These are phyloP conservation scores for Macroteleia sp. DNA, from an alignment of 2,888 invertebrate genomes.

Conservation along the genomic window DNA sequence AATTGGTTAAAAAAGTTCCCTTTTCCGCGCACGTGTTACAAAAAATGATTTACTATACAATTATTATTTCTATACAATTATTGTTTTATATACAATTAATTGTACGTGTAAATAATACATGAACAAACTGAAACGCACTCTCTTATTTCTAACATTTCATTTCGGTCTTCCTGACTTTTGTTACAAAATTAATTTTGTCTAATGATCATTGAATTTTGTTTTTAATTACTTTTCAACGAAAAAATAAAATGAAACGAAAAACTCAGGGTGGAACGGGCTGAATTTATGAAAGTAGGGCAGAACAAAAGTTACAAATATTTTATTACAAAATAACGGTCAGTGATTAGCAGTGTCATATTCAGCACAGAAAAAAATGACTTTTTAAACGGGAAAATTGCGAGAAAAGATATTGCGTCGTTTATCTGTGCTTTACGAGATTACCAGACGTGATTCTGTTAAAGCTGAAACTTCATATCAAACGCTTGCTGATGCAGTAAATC, in stretches of 20 bases:
- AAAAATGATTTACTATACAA: too few species aligned
- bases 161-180: constrained; percentile 8
- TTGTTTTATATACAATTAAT: too few species aligned
- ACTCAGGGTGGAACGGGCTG: constrained; percentile 61
- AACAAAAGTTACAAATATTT: constrained; percentile 44
- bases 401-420: background rate
- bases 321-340: constrained; percentile 20
- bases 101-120: too few species aligned
- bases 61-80: too few species aligned
- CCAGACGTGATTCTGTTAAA: background rate
- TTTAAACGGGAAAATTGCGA: background rate
- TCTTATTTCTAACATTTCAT: background rate
- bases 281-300: constrained; percentile 50
- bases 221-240: background rate
- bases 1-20: too few species aligned
- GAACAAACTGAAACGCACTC: background rate
- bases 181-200: background rate
- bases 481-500: too few species aligned
- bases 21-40: too few species aligned
- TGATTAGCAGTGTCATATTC: constrained; percentile 5
- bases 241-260: constrained; percentile 25
- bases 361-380: background rate
- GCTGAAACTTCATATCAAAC: constrained; percentile 4
- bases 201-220: background rate
- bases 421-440: constrained; percentile 4